A percentile compares a stretch with the other conserved stretches of the same genome.
Conservation (phyloP, 2,797 vertebrate genomes). For the Champsocephalus gunnari region DNA sequence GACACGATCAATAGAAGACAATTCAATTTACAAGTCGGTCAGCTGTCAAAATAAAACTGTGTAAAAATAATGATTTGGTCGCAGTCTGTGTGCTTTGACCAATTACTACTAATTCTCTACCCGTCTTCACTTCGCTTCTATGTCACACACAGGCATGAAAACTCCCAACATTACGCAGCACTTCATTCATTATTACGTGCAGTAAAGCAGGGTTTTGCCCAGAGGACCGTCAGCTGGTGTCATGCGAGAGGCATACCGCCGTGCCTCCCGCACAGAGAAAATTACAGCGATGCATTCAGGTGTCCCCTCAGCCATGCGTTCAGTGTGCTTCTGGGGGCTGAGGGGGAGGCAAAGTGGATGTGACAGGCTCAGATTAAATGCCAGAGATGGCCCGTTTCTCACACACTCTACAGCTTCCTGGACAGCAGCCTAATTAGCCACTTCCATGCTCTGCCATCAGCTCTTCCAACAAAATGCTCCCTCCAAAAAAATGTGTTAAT, state of each 20-base stretch:
- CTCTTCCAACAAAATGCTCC: slow-evolving; percentile 72
- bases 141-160: too few relatives aligned
- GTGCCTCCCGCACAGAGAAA: slow-evolving; percentile 69
- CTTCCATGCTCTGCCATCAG: slow-evolving; percentile 80
- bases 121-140: slow-evolving; percentile 20
- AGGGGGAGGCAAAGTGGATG: slow-evolving; percentile 82
- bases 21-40: slow-evolving; percentile 71
- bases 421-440: slow-evolving; percentile 86
- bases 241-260: slow-evolving; percentile 67
- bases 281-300: slow-evolving; percentile 80
- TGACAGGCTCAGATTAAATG: slow-evolving; percentile 87
- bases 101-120: slow-evolving; percentile 55
- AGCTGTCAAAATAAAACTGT: slow-evolving; percentile 55
- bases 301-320: slow-evolving; percentile 75
- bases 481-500: slow-evolving; percentile 74
- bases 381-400: slow-evolving; percentile 81
- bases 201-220: slow-evolving; percentile 40
- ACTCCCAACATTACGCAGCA: background rate
- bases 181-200: slow-evolving; percentile 61
- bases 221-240: slow-evolving; percentile 58
- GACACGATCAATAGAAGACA: slow-evolving; percentile 66
- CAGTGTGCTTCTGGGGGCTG: slow-evolving; percentile 71
- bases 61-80: slow-evolving; percentile 45
- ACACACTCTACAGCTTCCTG: slow-evolving; percentile 81
- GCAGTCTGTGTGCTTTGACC: slow-evolving; percentile 46